Percentiles rank a stretch among this genome's conserved stretches.
These are phyloP conservation scores for Brachypodius melanocephalos DNA, from an alignment of 2,113 vertebrate species.

Conservation along the genomic window DNA sequence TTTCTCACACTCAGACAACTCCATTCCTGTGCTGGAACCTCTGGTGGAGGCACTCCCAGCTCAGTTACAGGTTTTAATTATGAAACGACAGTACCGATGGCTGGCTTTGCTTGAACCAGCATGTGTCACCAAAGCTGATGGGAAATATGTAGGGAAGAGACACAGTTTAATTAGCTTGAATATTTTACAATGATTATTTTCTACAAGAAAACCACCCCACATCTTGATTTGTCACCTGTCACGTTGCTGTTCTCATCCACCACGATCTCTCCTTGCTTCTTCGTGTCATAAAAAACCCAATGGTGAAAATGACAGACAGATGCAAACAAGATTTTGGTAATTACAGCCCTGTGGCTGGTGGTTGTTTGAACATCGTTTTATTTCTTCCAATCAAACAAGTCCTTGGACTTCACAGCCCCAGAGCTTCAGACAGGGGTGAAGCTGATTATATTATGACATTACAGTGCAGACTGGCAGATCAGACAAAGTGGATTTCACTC, in stretches of 20 bases:
- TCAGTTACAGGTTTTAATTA: constrained; percentile 69
- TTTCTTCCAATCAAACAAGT: constrained; percentile 75
- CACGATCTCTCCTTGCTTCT: constrained; percentile 33
- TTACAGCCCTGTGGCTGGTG: constrained; percentile 66
- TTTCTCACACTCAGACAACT: not conserved
- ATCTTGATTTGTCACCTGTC: constrained; percentile 62
- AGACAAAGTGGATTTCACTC: constrained; percentile 79
- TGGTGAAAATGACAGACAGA: constrained; percentile 65
- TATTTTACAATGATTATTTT: constrained; percentile 66
- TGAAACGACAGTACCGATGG: constrained; percentile 44
- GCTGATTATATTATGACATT: constrained; percentile 79
- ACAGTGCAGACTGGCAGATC: constrained; percentile 74
- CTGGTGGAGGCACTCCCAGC: not conserved
- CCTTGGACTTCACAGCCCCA: constrained; percentile 72
- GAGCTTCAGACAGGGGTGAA: constrained; percentile 70
- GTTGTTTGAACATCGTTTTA: constrained; percentile 74
- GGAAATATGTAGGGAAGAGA: constrained; percentile 62
- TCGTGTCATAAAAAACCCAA: constrained; percentile 60
- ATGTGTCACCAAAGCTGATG: constrained; percentile 55
- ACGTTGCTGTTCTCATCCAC: constrained; percentile 64
- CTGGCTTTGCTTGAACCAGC: constrained; percentile 58
- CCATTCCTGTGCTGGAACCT: not conserved
- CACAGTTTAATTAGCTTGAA: constrained; percentile 75
- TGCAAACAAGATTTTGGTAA: constrained; percentile 75
- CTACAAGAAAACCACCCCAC: constrained; percentile 52